Evolutionary conservation across 2,113 vertebrate genomes (phyloP).

Genomic region (Fulmarus glacialis): DNA sequence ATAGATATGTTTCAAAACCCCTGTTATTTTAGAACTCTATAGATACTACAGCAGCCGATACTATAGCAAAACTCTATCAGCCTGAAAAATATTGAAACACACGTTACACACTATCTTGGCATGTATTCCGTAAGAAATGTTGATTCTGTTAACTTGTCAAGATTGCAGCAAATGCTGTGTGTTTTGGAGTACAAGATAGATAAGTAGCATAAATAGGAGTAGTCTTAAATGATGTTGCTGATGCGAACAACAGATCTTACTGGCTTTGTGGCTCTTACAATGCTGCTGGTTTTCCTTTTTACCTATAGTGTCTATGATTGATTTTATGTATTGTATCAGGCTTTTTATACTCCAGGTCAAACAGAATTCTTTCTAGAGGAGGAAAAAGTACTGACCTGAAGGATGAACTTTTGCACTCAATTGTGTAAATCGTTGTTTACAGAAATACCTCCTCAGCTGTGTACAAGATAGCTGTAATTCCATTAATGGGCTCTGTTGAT

Average conservation of each 20-base stretch:
- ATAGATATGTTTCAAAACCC: background rate
- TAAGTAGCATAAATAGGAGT: background rate
- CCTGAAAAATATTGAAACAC: background rate
- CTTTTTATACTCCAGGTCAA: background rate
- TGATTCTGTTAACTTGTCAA: background rate
- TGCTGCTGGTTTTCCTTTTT: slow-evolving; percentile 20
- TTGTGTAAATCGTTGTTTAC: slow-evolving; percentile 16
- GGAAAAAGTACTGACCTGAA: slow-evolving; percentile 1
- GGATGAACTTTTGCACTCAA: background rate
- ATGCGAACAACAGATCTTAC: background rate
- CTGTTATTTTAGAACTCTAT: background rate
- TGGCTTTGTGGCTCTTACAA: background rate
- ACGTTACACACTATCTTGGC: background rate
- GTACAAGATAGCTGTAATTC: background rate
- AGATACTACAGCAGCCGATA: background rate
- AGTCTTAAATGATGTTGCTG: background rate
- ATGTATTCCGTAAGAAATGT: background rate
- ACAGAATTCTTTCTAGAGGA: slow-evolving; percentile 1
- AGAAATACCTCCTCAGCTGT: background rate
- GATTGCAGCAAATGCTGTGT: background rate
- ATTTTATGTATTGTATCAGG: background rate
- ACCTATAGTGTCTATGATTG: background rate
- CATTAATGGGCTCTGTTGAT: slow-evolving; percentile 29
- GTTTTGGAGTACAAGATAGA: background rate
- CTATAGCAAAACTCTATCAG: background rate